Evolutionary conservation across 2,888 invertebrate species (phyloP).

Genomic region (Cryptophagus acutangulus): DNA sequence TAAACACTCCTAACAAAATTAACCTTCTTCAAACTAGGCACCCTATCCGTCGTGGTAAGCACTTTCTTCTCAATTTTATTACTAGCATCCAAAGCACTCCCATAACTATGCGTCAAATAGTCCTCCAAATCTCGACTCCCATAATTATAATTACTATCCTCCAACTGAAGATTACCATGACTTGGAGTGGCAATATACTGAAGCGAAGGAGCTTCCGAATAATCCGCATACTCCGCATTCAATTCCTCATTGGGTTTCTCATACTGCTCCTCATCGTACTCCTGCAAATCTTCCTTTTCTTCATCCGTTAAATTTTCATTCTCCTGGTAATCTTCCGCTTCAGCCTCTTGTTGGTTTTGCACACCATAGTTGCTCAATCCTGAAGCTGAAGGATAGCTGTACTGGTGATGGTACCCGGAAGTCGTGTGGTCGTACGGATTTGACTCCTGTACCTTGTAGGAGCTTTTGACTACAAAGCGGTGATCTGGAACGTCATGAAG

Average conservation of each 20-base stretch:
- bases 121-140: conserved; percentile 5
- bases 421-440: conserved; percentile 21
- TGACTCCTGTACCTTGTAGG: conserved; percentile 24
- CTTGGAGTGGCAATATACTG: not conserved
- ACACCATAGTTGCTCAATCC: not conserved
- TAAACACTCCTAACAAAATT: too few species aligned
- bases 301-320: conserved; percentile 5
- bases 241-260: too few species aligned
- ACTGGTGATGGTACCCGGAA: conserved; percentile 19
- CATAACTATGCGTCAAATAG: conserved; percentile 3
- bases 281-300: conserved; percentile 5
- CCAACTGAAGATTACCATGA: too few species aligned
- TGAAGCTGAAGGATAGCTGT: not conserved
- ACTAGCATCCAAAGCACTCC: conserved; percentile 1
- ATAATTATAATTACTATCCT: not conserved
- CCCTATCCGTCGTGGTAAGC: too few species aligned
- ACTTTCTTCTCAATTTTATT: not conserved
- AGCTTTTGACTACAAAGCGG: conserved; percentile 14
- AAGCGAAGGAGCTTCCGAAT: not conserved
- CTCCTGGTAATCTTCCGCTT: conserved; percentile 9
- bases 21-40: too few species aligned
- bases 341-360: not conserved
- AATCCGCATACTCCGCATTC: conserved; percentile 10
- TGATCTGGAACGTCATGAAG: conserved; percentile 10
- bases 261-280: conserved; percentile 11